These are phyloP conservation scores for Ophiothrix spiculata DNA, from an alignment of 35 echinoderm and acorn worm species.

Conservation along the genomic window DNA sequence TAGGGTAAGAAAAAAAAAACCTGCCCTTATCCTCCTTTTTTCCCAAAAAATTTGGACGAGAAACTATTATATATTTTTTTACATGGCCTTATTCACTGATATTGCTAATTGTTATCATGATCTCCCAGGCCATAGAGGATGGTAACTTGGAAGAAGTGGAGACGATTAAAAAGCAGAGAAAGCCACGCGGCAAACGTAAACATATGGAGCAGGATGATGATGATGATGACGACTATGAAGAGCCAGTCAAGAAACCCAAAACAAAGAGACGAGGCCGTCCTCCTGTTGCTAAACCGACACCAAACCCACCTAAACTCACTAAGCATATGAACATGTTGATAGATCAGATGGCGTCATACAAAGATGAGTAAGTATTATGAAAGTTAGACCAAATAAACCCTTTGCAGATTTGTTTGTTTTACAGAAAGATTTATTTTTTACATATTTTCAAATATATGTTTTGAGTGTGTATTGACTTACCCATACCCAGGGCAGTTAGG, in stretches of 20 bases:
- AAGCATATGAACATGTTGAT: constrained; percentile 87
- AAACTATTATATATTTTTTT: no score
- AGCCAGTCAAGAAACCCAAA: constrained; percentile 39
- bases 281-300: constrained; percentile 70
- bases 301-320: constrained; percentile 88
- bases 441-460: not conserved
- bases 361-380: constrained; percentile 67
- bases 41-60: no score
- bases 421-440: not conserved
- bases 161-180: constrained; percentile 82
- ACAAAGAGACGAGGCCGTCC: constrained; percentile 95
- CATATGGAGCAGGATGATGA: constrained; percentile 53
- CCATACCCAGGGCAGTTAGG: no score
- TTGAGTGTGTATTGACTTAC: no score
- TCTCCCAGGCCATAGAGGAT: constrained; percentile 83
- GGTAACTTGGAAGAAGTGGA: constrained; percentile 96
- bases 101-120: constrained; percentile 8
- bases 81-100: no score
- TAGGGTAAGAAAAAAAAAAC: no score
- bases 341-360: constrained; percentile 76
- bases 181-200: constrained; percentile 70
- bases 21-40: no score
- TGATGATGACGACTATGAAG: constrained; percentile 34
- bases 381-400: not conserved
- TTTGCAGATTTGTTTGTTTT: not conserved